Conservation (phyloP, 2,113 vertebrate species). For the Poicephalus gulielmi region DNA sequence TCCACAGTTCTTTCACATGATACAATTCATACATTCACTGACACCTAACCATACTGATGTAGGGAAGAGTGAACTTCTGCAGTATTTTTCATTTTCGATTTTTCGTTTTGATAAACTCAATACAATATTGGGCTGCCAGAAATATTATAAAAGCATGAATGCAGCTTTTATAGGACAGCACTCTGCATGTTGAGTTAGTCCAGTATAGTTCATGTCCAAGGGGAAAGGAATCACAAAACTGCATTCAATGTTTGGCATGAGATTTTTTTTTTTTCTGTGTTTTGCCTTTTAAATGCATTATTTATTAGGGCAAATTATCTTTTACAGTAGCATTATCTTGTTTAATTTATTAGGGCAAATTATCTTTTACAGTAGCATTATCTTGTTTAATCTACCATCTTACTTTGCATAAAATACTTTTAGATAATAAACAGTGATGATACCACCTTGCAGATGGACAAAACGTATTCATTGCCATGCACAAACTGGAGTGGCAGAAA, state of each 20-base stretch:
- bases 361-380: not conserved
- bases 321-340: not conserved
- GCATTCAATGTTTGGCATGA: not conserved
- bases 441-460: not conserved
- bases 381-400: not conserved
- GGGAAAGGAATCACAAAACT: not conserved
- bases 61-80: not conserved
- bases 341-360: not conserved
- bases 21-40: not conserved
- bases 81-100: not conserved
- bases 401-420: not conserved
- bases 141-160: not conserved
- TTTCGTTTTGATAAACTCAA: not conserved
- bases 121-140: not conserved
- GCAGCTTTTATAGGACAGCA: not conserved
- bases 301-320: not conserved
- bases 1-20: not conserved
- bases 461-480: not conserved
- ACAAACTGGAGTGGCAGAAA: not conserved
- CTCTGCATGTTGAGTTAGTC: not conserved
- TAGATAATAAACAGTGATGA: not conserved
- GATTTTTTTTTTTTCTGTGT: not conserved
- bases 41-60: not conserved
- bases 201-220: not conserved
- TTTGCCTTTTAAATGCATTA: constrained; percentile 10